Evolutionary conservation across 2,797 vertebrate species (phyloP).

Genomic region (Brotula barbata): DNA sequence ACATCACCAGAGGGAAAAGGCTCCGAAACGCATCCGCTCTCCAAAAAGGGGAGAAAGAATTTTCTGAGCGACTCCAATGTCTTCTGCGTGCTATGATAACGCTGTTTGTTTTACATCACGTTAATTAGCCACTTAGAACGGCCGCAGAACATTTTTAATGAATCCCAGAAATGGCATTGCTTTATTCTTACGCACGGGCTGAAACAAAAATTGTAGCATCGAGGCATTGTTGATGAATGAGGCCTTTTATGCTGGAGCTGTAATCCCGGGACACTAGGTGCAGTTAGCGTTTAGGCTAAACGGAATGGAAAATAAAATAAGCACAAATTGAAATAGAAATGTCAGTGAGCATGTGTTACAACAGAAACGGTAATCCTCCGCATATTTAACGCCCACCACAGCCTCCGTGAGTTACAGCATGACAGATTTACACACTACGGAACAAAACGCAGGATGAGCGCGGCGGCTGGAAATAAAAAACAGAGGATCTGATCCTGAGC

Average conservation of each 20-base stretch:
- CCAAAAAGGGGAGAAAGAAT: too few relatives aligned
- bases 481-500: slow-evolving; percentile 51
- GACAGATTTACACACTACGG: slow-evolving; percentile 65
- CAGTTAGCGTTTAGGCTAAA: slow-evolving; percentile 6
- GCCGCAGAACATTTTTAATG: too few relatives aligned
- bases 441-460: slow-evolving; percentile 47
- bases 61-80: too few relatives aligned
- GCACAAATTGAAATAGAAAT: slow-evolving; percentile 13
- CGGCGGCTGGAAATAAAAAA: slow-evolving; percentile 58
- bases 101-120: too few relatives aligned
- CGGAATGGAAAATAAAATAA: slow-evolving; percentile 16
- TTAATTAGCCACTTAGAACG: too few relatives aligned
- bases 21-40: too few relatives aligned
- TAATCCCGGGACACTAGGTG: slow-evolving; percentile 9
- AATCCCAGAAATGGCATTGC: too few relatives aligned
- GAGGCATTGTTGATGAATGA: too few relatives aligned
- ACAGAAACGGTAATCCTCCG: slow-evolving; percentile 40
- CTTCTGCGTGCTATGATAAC: too few relatives aligned
- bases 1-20: too few relatives aligned
- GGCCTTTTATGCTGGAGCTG: slow-evolving; percentile 25
- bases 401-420: slow-evolving; percentile 24
- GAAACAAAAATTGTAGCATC: too few relatives aligned
- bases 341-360: slow-evolving; percentile 19
- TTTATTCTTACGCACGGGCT: too few relatives aligned
- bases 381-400: slow-evolving; percentile 39